phyloP scores from a whole-genome alignment of 2,797 vertebrate species.

The Gadopsis bispinosus region DNA sequence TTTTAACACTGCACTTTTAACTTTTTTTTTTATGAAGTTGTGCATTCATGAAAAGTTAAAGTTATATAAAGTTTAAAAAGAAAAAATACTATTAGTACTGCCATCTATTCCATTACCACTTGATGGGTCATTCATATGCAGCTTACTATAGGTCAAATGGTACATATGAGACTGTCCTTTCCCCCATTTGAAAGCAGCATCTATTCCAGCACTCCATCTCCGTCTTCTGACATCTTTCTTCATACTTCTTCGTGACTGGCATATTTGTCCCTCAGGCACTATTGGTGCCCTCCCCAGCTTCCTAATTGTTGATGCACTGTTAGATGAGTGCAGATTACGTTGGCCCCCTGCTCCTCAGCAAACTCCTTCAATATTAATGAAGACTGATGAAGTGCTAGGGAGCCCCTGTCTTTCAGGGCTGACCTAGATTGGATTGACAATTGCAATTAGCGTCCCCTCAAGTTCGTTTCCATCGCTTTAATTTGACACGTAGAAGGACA shows the following conservation, averaged over 20 bases:
- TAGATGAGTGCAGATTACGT: conserved; percentile 79
- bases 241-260: conserved; percentile 74
- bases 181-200: conserved; percentile 39
- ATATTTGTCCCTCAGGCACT: conserved; percentile 77
- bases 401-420: conserved; percentile 84
- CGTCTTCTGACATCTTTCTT: conserved; percentile 67
- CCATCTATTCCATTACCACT: neutral
- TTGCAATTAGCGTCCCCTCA: conserved; percentile 88
- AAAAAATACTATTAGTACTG: neutral
- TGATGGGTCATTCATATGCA: neutral
- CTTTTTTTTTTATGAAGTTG: neutral
- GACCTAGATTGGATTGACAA: conserved; percentile 87
- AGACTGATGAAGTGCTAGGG: conserved; percentile 88
- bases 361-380: conserved; percentile 88
- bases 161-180: conserved; percentile 9
- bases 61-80: neutral
- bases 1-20: too few species aligned
- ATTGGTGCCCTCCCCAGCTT: conserved; percentile 66
- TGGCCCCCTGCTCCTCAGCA: conserved; percentile 75
- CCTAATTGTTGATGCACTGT: conserved; percentile 77
- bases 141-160: neutral
- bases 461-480: conserved; percentile 89
- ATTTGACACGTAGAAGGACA: conserved; percentile 85
- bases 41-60: neutral
- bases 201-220: conserved; percentile 31